phyloP scores from a whole-genome alignment of 2,113 vertebrate genomes.

The Psilopsiagon aymara region DNA sequence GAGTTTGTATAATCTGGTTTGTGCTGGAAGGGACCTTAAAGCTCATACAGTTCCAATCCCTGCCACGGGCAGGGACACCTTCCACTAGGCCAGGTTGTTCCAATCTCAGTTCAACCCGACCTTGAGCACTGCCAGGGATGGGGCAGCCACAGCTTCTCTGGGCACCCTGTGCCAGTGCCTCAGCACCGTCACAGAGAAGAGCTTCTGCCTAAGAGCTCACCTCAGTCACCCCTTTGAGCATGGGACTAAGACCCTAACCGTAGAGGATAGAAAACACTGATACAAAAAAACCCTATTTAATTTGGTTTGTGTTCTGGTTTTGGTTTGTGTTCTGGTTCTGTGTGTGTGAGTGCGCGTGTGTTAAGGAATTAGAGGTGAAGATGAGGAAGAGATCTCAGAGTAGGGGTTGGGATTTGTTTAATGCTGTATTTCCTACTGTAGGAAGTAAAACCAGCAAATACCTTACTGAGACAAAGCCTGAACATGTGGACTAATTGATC shows the following conservation, averaged over 20 bases:
- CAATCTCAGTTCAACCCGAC: too few relatives aligned
- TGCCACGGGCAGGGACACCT: too few relatives aligned
- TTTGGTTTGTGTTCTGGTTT: neutral
- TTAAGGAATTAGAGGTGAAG: neutral
- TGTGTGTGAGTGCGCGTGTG: too few relatives aligned
- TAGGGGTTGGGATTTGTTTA: neutral
- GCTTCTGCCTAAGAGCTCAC: neutral
- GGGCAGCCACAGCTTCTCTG: too few relatives aligned
- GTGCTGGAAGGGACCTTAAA: too few relatives aligned
- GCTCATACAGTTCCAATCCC: too few relatives aligned
- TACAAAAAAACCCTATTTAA: neutral
- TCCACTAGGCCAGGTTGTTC: too few relatives aligned
- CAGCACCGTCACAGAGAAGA: neutral
- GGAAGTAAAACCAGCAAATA: neutral
- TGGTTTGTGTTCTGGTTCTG: neutral
- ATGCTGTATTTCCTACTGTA: neutral
- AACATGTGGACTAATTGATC: accelerated
- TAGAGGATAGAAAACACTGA: neutral
- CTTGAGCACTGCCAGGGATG: too few relatives aligned
- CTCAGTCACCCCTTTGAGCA: neutral
- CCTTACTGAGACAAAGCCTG: neutral
- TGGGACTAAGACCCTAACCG: too few relatives aligned
- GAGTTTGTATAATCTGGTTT: neutral
- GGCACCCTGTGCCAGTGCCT: neutral
- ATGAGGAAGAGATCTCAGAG: neutral